These are phyloP conservation scores for Piscicola geometra DNA, from an alignment of 2,888 invertebrate genomes.

Conservation along the genomic window DNA sequence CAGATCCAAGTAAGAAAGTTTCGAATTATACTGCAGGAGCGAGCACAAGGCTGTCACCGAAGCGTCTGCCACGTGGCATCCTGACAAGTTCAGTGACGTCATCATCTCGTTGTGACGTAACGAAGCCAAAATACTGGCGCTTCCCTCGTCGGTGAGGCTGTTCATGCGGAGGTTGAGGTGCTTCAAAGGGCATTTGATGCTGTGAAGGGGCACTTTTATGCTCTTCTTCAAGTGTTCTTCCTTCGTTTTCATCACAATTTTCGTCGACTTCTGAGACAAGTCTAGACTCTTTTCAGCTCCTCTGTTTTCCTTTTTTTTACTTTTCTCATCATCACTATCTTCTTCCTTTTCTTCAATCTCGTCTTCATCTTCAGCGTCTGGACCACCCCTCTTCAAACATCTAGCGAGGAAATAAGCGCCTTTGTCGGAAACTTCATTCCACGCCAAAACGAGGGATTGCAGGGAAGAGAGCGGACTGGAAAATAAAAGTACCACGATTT, in stretches of 20 bases:
- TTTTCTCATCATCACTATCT: background rate
- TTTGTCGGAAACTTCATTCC: background rate
- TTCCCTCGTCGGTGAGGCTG: background rate
- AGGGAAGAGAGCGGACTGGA: background rate
- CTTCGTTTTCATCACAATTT: background rate
- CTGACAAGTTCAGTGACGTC: background rate
- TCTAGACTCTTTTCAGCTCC: background rate
- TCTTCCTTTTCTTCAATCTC: background rate
- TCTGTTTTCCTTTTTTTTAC: background rate
- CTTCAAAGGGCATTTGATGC: background rate
- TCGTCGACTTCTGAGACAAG: background rate
- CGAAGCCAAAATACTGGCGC: background rate
- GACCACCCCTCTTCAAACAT: background rate
- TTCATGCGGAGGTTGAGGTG: constrained; percentile 2
- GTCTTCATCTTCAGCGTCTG: background rate
- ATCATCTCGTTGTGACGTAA: background rate
- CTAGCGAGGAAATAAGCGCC: background rate
- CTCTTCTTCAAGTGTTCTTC: background rate
- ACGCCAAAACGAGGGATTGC: background rate
- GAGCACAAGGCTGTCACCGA: background rate
- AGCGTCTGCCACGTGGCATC: background rate
- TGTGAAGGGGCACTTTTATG: background rate
- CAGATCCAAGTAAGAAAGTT: background rate
- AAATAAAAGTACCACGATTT: background rate
- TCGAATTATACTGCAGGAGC: background rate